phyloP scores from a whole-genome alignment of 2,113 vertebrate genomes.

The Semicossyphus pulcher region DNA sequence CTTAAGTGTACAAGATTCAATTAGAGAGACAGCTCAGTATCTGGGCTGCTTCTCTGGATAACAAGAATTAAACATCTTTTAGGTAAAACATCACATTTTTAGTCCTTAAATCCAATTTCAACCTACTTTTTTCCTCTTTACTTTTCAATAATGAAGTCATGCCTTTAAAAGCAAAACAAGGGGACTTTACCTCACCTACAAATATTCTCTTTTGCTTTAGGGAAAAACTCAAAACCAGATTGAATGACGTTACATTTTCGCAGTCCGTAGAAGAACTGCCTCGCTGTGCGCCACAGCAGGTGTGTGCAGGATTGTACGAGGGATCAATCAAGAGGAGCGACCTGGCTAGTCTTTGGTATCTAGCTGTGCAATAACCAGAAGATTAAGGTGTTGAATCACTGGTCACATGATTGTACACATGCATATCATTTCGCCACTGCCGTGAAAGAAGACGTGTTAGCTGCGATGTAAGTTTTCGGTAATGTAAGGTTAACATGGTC shows the following conservation, averaged over 20 bases:
- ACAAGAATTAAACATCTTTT: conserved; percentile 13
- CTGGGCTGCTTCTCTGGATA: conserved; percentile 5
- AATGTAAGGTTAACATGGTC: conserved; percentile 31
- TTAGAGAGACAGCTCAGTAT: background rate
- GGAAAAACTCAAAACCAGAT: conserved; percentile 6
- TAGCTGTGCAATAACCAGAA: conserved; percentile 79
- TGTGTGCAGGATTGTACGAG: conserved; percentile 47
- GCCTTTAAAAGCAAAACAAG: conserved; percentile 3
- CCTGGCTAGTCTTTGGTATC: conserved; percentile 80
- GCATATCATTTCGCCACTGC: conserved; percentile 61
- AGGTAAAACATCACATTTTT: conserved; percentile 30
- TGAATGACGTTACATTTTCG: conserved; percentile 13
- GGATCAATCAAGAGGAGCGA: conserved; percentile 23
- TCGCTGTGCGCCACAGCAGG: conserved; percentile 20
- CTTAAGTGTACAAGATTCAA: background rate
- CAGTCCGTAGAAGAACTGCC: conserved; percentile 10
- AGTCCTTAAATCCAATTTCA: conserved; percentile 13
- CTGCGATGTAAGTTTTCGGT: conserved; percentile 20
- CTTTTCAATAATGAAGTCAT: background rate
- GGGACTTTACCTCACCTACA: conserved; percentile 4
- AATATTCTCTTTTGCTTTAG: conserved; percentile 13
- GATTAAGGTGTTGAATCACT: conserved; percentile 49
- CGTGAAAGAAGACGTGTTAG: conserved; percentile 19
- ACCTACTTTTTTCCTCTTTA: background rate
- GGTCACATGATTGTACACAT: conserved; percentile 81